These are phyloP conservation scores for Hyperopisus bebe DNA, from an alignment of 2,113 vertebrate genomes.

Conservation along the genomic window DNA sequence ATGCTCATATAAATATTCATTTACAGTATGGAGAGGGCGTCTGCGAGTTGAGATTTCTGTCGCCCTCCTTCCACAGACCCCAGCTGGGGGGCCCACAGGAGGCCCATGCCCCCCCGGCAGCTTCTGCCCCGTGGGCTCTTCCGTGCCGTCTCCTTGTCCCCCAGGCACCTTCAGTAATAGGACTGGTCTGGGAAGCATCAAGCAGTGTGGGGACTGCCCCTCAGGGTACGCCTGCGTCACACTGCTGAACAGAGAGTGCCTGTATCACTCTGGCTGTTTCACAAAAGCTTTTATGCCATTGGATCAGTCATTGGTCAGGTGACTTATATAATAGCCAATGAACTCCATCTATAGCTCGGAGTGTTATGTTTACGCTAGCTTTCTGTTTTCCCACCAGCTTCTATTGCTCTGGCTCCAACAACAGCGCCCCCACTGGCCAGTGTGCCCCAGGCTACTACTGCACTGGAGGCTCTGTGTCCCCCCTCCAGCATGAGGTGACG, in stretches of 20 bases:
- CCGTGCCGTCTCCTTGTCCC: conserved; percentile 68
- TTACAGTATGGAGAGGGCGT: not conserved
- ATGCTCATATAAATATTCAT: not conserved
- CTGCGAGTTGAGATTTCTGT: not conserved
- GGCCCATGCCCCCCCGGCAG: conserved; percentile 69
- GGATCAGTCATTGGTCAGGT: not conserved
- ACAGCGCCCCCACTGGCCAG: conserved; percentile 60
- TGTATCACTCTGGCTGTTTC: not conserved
- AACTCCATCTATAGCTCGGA: not conserved
- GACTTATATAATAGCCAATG: not conserved
- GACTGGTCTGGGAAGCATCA: conserved; percentile 54
- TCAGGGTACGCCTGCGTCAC: conserved; percentile 58
- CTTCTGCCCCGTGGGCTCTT: conserved; percentile 66
- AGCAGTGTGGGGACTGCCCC: conserved; percentile 68
- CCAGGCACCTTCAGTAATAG: conserved; percentile 70
- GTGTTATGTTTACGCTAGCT: not conserved
- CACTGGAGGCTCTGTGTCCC: conserved; percentile 57
- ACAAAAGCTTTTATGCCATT: not conserved
- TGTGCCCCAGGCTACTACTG: conserved; percentile 79
- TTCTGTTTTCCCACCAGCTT: conserved; percentile 41
- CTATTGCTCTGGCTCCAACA: conserved; percentile 68
- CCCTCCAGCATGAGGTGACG: conserved; percentile 62
- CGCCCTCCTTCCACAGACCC: conserved; percentile 51
- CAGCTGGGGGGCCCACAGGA: conserved; percentile 64
- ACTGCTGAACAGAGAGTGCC: not conserved